phyloP scores from a whole-genome alignment of 2,888 invertebrate genomes.

The Exocentrus adspersus region DNA sequence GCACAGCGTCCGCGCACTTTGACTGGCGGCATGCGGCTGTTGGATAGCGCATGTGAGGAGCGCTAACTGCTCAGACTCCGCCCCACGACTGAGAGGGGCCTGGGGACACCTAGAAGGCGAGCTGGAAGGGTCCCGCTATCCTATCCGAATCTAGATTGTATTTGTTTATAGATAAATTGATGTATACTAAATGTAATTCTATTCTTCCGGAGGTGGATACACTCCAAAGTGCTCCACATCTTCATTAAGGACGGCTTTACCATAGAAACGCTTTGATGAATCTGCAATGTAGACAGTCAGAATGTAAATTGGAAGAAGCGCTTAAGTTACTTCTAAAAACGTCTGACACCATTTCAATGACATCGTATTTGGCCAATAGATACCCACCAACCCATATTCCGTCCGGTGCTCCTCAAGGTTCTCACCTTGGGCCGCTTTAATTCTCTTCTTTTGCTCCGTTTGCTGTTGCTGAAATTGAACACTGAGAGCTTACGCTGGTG shows the following conservation, averaged over 20 bases:
- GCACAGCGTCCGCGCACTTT: slow-evolving; percentile 57
- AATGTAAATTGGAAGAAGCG: no score
- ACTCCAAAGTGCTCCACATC: neutral
- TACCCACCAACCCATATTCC: no score
- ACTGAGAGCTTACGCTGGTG: no score
- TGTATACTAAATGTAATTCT: slow-evolving; percentile 33
- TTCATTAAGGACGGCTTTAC: neutral
- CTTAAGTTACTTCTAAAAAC: no score
- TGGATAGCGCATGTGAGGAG: slow-evolving; percentile 55
- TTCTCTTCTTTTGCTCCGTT: no score
- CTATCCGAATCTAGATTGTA: slow-evolving; percentile 55
- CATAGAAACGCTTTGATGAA: no score
- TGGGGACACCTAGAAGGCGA: slow-evolving; percentile 49
- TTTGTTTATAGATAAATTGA: slow-evolving; percentile 47
- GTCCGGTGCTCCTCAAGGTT: no score
- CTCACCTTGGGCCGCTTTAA: no score
- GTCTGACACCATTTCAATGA: no score
- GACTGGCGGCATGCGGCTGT: slow-evolving; percentile 57
- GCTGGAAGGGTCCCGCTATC: slow-evolving; percentile 53
- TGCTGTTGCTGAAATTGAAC: no score
- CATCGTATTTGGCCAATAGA: no score
- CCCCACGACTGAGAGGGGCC: slow-evolving; percentile 52
- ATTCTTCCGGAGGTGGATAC: slow-evolving; percentile 24
- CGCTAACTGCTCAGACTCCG: slow-evolving; percentile 51
- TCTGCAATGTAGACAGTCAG: no score